These are phyloP conservation scores for Athripsodes cinereus DNA, from an alignment of 2,888 invertebrate genomes.

Conservation along the genomic window DNA sequence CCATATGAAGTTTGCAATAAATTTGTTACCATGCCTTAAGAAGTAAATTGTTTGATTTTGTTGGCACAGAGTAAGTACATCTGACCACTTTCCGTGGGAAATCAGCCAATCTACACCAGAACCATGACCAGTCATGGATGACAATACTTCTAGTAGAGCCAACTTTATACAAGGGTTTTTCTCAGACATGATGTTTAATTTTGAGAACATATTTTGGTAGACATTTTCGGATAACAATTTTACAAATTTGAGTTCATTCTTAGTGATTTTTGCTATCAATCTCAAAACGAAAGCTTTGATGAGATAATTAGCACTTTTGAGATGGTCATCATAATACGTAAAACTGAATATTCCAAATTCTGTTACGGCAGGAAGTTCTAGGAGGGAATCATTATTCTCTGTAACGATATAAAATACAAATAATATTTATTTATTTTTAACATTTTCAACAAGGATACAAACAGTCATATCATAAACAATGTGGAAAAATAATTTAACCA, in stretches of 20 bases:
- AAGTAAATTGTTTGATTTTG: conserved; percentile 67
- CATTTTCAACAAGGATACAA: no score
- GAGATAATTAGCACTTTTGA: conserved; percentile 33
- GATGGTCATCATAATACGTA: conserved; percentile 34
- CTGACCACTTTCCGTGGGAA: conserved; percentile 57
- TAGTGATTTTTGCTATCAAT: conserved; percentile 53
- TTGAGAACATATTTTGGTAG: conserved; percentile 34
- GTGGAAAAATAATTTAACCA: no score
- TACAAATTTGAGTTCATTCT: conserved; percentile 55
- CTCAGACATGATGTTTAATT: conserved; percentile 32
- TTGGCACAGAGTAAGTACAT: conserved; percentile 57
- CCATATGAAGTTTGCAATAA: conserved; percentile 55
- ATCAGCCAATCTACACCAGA: conserved; percentile 62
- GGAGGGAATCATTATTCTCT: not conserved
- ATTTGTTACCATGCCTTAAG: conserved; percentile 58
- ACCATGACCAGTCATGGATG: conserved; percentile 54
- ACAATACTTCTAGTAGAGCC: conserved; percentile 59
- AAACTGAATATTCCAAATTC: conserved; percentile 32
- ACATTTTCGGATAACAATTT: conserved; percentile 45
- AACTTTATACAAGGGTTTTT: conserved; percentile 59
- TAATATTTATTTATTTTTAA: no score
- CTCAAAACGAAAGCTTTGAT: conserved; percentile 57
- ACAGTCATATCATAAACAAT: no score
- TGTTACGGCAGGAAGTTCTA: conserved; percentile 10
- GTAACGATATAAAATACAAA: not conserved